A percentile compares a stretch with the other conserved stretches of the same genome.
These are phyloP conservation scores for Rhombomys opimus DNA, from an alignment of 2,113 vertebrate genomes.

Conservation along the genomic window DNA sequence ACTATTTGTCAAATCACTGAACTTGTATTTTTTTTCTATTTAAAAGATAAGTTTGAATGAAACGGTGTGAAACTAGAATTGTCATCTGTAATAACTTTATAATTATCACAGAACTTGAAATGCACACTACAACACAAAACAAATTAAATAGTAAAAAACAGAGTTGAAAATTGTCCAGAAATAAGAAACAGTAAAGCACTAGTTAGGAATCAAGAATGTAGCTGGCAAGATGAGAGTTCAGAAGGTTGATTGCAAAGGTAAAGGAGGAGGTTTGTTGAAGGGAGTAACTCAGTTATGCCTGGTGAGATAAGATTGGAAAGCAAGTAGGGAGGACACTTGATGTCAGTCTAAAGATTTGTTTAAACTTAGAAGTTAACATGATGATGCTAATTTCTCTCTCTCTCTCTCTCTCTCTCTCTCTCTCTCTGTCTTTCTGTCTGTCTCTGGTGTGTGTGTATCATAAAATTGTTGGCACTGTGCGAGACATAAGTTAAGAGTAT, in stretches of 20 bases:
- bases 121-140: background rate
- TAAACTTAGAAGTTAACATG: background rate
- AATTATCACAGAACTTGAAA: background rate
- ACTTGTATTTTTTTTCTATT: background rate
- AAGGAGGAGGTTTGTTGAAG: background rate
- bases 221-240: background rate
- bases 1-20: background rate
- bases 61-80: background rate
- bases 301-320: background rate
- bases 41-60: background rate
- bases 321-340: background rate
- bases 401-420: background rate
- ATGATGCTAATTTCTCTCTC: background rate
- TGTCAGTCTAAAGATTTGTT: background rate
- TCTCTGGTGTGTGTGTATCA: background rate
- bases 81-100: background rate
- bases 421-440: background rate
- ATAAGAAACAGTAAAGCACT: background rate
- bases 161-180: slow-evolving; percentile 5
- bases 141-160: background rate
- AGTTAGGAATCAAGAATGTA: background rate
- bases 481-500: background rate
- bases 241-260: background rate
- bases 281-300: slow-evolving; percentile 10
- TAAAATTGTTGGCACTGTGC: background rate